A percentile compares a stretch with the other conserved stretches of the same genome.
These are phyloP conservation scores for Rhyacichthys aspro DNA, from an alignment of 2,797 vertebrate genomes.

Conservation along the genomic window DNA sequence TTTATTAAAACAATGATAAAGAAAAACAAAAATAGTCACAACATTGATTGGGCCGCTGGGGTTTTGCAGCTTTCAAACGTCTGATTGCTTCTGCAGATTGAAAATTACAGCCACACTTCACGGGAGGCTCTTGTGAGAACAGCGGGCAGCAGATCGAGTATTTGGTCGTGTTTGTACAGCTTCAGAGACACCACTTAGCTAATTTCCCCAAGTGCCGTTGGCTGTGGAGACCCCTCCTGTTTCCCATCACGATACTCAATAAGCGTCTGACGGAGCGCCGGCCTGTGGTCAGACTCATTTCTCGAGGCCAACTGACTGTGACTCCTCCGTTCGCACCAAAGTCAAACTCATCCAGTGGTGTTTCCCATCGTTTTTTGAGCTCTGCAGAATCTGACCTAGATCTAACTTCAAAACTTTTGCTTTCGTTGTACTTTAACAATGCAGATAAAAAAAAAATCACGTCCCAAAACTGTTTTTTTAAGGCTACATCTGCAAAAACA, in stretches of 20 bases:
- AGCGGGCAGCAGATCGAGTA: conserved; percentile 30
- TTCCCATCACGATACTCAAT: conserved; percentile 47
- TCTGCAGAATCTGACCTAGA: conserved; percentile 24
- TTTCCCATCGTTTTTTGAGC: conserved; percentile 3
- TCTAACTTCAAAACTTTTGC: no score
- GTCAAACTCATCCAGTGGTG: conserved; percentile 11
- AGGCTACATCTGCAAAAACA: no score
- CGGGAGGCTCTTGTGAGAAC: conserved; percentile 11
- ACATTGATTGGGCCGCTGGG: no score
- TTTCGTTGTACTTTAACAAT: no score
- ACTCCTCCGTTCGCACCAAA: conserved; percentile 26
- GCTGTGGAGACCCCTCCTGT: conserved; percentile 41
- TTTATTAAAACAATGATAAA: no score
- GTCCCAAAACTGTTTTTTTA: no score
- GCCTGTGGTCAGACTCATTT: conserved; percentile 45
- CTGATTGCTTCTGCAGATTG: conserved; percentile 13
- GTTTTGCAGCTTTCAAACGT: conserved; percentile 22
- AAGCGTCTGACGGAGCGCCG: conserved; percentile 39
- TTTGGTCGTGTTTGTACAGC: background rate
- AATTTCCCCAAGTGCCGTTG: conserved; percentile 45
- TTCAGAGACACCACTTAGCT: conserved; percentile 18
- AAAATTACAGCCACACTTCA: conserved; percentile 30
- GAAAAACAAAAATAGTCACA: no score
- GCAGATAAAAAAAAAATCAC: no score
- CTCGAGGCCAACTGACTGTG: conserved; percentile 23